phyloP scores from a whole-genome alignment of 2,113 vertebrate species.

The Elachura formosa region DNA sequence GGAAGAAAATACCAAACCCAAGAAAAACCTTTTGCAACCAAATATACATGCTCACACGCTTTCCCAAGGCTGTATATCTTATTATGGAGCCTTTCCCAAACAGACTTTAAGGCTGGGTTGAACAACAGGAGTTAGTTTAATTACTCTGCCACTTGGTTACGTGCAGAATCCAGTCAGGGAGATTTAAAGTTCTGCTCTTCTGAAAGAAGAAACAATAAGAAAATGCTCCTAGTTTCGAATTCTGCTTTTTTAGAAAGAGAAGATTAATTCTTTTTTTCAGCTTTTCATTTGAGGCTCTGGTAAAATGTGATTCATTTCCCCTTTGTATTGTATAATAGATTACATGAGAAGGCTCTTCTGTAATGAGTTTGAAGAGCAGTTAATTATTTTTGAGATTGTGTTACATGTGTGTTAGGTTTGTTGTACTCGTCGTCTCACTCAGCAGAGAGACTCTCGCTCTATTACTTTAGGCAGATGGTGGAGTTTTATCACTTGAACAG shows the following conservation, averaged over 20 bases:
- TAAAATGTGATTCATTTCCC: constrained; percentile 13
- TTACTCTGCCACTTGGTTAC: not conserved
- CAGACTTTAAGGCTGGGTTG: not conserved
- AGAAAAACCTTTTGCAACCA: not conserved
- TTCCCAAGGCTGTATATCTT: not conserved
- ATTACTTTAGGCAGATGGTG: not conserved
- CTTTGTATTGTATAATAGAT: constrained; percentile 39
- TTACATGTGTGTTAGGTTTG: not conserved
- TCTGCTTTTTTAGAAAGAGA: not conserved
- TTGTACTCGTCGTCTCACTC: not conserved
- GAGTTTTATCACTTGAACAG: not conserved
- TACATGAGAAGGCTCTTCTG: constrained; percentile 26
- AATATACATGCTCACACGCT: fast-evolving
- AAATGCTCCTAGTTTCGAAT: not conserved
- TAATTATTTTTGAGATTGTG: constrained; percentile 49
- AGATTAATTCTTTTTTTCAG: not conserved
- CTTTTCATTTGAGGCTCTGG: constrained; percentile 27
- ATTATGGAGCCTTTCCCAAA: not conserved
- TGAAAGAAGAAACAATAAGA: not conserved
- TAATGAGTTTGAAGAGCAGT: constrained; percentile 50
- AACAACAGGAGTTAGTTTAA: not conserved
- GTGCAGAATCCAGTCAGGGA: not conserved
- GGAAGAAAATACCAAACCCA: not conserved
- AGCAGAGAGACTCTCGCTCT: not conserved
- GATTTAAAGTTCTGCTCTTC: not conserved